Percentiles rank a stretch among this genome's conserved stretches.
Conservation (phyloP, 1,140 invertebrate genomes). For the Cydia strobilella region DNA sequence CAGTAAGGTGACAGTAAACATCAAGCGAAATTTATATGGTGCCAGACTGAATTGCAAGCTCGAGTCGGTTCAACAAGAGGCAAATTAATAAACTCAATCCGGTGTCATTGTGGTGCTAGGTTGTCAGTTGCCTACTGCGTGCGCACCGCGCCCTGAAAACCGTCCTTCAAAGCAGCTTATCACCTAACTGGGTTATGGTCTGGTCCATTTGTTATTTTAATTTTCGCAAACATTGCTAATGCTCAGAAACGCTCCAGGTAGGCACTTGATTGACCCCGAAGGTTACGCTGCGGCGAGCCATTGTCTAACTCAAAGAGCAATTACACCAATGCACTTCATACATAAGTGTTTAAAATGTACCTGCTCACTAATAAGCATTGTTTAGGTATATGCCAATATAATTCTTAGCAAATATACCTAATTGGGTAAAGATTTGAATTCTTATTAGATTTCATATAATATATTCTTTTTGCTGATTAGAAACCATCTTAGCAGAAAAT, state of each 20-base stretch:
- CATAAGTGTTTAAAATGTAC: conserved; percentile 14
- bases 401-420: neutral
- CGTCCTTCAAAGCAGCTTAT: conserved; percentile 11
- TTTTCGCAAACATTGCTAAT: conserved; percentile 17
- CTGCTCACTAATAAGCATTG: neutral
- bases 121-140: conserved; percentile 3
- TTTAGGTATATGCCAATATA: neutral
- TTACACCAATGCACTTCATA: conserved; percentile 1
- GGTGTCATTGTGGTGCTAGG: neutral
- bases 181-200: conserved; percentile 6
- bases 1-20: conserved; percentile 16
- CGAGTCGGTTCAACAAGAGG: conserved; percentile 18
- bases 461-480: neutral
- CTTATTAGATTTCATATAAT: conserved; percentile 4
- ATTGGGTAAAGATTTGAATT: neutral
- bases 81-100: conserved; percentile 32
- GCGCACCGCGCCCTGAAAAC: conserved; percentile 19
- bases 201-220: conserved; percentile 17
- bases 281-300: conserved; percentile 27
- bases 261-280: conserved; percentile 13
- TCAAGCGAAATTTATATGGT: conserved; percentile 27
- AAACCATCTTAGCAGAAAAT: neutral
- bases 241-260: neutral
- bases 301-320: conserved; percentile 28
- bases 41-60: conserved; percentile 22